Evolutionary conservation across 2,113 vertebrate species (phyloP), one percentile per base, ranked within the genome.

Genomic region (Rhinopomastus cyanomelas): DNA sequence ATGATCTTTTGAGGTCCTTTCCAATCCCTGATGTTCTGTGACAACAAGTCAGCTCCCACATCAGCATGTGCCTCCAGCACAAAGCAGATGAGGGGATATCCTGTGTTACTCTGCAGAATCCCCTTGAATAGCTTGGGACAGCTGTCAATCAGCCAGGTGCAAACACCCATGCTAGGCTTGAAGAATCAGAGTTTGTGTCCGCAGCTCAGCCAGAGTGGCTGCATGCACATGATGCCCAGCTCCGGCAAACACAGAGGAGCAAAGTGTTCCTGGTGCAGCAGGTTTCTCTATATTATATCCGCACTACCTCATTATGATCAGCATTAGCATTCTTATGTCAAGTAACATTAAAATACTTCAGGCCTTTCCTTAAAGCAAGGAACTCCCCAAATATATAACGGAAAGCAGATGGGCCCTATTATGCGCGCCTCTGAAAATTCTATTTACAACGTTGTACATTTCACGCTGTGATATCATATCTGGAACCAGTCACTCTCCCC

Each of bases 381-480:
- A 94, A 91, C 92, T 94, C 69, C 86, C 90, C 79, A 96, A 96
- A 87, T 93, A 88, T 92, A 46, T 93, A 93, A 97, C 94, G 87
- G 91, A 96, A 96, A 97, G 97, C 98, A 98, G 97, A 98, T 97
- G 97, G 97, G 91, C 87, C 93, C 90, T 95, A 95, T 96, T 97
- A 97, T 96, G 96, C 95, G 91, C 95, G 97, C 93, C 97, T 95
- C 96, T 86, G 97, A 97, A 98, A 98, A 97, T 95, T 88, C 96
- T 97, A 97, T 97, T 98, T 97, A 97, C 97, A 95, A 95, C 91
- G 96, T 95, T 97, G 96, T 96, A 90, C 96, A 97, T 97, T 98
- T 98, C 97, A 97, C 96, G 97, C 66, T 90, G 96, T 98, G 98
- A 98, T 97, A 97, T 98, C 98, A 98, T 98, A 96, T 97, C 97